Conservation (phyloP, 2,113 vertebrate genomes). For the Leuciscus idus region DNA sequence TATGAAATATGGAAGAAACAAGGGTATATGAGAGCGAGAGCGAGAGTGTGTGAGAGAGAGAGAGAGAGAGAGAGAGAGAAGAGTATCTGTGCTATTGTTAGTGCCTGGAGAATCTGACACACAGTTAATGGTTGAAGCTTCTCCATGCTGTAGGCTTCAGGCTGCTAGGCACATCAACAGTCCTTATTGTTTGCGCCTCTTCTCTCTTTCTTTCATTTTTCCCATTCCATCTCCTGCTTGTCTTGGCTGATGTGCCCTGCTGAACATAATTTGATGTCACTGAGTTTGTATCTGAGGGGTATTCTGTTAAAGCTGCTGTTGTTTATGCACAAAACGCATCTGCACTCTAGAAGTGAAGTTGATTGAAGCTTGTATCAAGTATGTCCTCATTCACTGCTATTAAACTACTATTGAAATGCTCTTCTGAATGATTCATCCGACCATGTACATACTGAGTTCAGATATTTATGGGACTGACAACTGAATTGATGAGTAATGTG, state of each 20-base stretch:
- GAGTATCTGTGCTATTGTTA: slow-evolving; percentile 44
- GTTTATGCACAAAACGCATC: neutral
- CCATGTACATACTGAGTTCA: neutral
- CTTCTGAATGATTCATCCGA: neutral
- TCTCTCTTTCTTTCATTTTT: neutral
- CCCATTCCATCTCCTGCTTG: neutral
- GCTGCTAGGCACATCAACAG: slow-evolving; percentile 22
- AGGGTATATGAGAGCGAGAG: neutral
- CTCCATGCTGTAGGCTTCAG: slow-evolving; percentile 26
- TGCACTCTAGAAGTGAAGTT: neutral
- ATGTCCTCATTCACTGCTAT: no score
- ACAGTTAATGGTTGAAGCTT: slow-evolving; percentile 47
- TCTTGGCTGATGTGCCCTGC: slow-evolving; percentile 6
- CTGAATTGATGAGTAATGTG: no score
- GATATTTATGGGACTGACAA: neutral
- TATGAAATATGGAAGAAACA: neutral
- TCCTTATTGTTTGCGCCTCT: neutral
- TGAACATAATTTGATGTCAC: slow-evolving; percentile 24
- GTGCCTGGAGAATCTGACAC: slow-evolving; percentile 50
- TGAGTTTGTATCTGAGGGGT: neutral
- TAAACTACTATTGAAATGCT: neutral
- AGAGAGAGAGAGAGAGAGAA: neutral
- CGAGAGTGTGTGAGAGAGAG: neutral
- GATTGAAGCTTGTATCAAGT: neutral
- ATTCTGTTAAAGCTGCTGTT: neutral